Percentiles rank a stretch among this genome's conserved stretches.
Evolutionary conservation across 2,888 invertebrate species (phyloP).

Genomic region (Drosophila prostipennis): DNA sequence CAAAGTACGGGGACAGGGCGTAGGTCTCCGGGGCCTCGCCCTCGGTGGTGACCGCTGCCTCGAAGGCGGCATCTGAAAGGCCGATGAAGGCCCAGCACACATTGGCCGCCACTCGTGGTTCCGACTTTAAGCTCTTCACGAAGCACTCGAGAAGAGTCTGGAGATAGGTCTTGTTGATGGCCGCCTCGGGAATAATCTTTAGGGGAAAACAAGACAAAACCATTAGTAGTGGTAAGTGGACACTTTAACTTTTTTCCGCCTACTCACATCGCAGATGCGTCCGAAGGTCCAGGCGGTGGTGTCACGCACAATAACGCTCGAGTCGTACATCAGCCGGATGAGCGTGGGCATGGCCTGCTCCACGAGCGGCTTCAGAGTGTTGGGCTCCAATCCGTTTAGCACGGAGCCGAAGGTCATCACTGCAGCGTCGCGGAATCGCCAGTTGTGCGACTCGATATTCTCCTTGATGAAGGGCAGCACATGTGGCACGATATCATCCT

Average conservation of each 20-base stretch:
- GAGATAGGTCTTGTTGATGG: conserved; percentile 93
- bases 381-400: conserved; percentile 94
- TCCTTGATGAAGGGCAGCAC: conserved; percentile 98
- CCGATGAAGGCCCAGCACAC: conserved; percentile 99
- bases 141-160: conserved; percentile 92
- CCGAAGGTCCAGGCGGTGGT: conserved; percentile 99
- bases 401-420: conserved; percentile 99
- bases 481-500: conserved; percentile 97
- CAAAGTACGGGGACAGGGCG: conserved; percentile 96
- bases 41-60: conserved; percentile 89
- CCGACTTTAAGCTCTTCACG: conserved; percentile 94
- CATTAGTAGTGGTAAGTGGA: neutral
- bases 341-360: conserved; percentile 98
- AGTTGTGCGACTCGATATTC: conserved; percentile 96
- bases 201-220: neutral
- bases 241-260: no score
- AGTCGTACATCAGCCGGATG: conserved; percentile 97
- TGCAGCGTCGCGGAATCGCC: conserved; percentile 97
- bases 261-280: conserved; percentile 94
- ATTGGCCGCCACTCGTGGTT: conserved; percentile 98
- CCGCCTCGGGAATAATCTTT: conserved; percentile 94
- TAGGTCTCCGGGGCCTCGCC: conserved; percentile 93
- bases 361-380: conserved; percentile 95
- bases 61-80: conserved; percentile 98
- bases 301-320: conserved; percentile 96